Evolutionary conservation across 2,888 invertebrate species (phyloP).

Genomic region (Lobophora halterata): DNA sequence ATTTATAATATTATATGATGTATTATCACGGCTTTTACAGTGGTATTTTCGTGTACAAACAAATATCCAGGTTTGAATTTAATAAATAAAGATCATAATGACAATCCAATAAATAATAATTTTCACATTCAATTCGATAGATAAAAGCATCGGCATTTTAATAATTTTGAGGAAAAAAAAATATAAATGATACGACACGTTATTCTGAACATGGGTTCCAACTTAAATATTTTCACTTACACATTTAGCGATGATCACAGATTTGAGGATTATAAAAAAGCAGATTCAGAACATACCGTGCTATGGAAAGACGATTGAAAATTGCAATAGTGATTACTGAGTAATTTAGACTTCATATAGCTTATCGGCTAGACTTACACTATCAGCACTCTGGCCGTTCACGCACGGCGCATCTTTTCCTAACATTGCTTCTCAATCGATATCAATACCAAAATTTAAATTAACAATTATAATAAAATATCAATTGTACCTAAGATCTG

Average conservation of each 20-base stretch:
- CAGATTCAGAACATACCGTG: slow-evolving; percentile 78
- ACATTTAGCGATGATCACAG: slow-evolving; percentile 79
- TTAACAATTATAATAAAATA: slow-evolving; percentile 80
- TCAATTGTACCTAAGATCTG: slow-evolving; percentile 81
- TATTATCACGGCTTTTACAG: slow-evolving; percentile 80
- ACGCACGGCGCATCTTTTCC: slow-evolving; percentile 59
- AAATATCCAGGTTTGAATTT: slow-evolving; percentile 75
- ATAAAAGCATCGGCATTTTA: slow-evolving; percentile 61
- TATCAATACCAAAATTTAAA: slow-evolving; percentile 78
- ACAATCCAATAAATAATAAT: slow-evolving; percentile 78
- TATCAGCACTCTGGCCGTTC: slow-evolving; percentile 71
- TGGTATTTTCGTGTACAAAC: slow-evolving; percentile 77
- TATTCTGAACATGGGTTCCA: slow-evolving; percentile 59
- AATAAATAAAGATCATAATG: slow-evolving; percentile 77
- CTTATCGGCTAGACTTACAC: slow-evolving; percentile 75
- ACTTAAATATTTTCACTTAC: slow-evolving; percentile 73
- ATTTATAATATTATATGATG: slow-evolving; percentile 78
- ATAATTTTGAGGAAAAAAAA: slow-evolving; percentile 57
- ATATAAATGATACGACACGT: slow-evolving; percentile 47
- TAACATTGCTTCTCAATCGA: slow-evolving; percentile 77
- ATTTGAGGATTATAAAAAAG: slow-evolving; percentile 78
- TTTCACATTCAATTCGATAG: slow-evolving; percentile 66
- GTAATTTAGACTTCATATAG: slow-evolving; percentile 77
- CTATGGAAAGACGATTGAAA: slow-evolving; percentile 76
- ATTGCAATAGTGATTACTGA: slow-evolving; percentile 78